Conservation (phyloP, 2,797 vertebrate species). For the Notamacropus eugenii region DNA sequence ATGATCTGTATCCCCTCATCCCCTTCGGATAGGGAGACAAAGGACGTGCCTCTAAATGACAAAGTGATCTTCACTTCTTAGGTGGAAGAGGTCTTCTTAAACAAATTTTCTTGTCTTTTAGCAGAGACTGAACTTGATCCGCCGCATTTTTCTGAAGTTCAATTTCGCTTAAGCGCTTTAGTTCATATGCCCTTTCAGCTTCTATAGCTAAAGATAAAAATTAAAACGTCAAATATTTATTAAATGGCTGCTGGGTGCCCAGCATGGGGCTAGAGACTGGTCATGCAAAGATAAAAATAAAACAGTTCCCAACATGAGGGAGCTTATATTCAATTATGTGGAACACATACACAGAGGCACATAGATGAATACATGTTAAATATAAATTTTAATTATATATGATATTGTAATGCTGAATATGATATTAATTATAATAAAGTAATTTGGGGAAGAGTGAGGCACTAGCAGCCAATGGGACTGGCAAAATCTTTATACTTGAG, state of each 20-base stretch:
- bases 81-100: constrained; percentile 73
- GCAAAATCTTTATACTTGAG: background rate
- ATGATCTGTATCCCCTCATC: background rate
- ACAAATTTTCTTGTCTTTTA: constrained; percentile 38
- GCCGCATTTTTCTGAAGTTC: constrained; percentile 20
- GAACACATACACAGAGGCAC: background rate
- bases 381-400: background rate
- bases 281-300: background rate
- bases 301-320: background rate
- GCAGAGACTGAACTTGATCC: constrained; percentile 21
- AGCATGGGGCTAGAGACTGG: background rate
- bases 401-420: too few relatives aligned
- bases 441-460: background rate
- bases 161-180: constrained; percentile 53
- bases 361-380: background rate
- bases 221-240: background rate
- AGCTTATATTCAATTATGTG: background rate
- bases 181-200: constrained; percentile 68
- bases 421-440: background rate
- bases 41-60: background rate
- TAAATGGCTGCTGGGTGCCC: background rate
- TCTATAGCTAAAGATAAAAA: constrained; percentile 64
- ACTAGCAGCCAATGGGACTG: background rate
- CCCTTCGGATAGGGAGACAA: background rate
- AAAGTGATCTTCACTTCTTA: constrained; percentile 22